phyloP scores from a whole-genome alignment of 2,797 vertebrate genomes.

The Tachyglossus aculeatus region DNA sequence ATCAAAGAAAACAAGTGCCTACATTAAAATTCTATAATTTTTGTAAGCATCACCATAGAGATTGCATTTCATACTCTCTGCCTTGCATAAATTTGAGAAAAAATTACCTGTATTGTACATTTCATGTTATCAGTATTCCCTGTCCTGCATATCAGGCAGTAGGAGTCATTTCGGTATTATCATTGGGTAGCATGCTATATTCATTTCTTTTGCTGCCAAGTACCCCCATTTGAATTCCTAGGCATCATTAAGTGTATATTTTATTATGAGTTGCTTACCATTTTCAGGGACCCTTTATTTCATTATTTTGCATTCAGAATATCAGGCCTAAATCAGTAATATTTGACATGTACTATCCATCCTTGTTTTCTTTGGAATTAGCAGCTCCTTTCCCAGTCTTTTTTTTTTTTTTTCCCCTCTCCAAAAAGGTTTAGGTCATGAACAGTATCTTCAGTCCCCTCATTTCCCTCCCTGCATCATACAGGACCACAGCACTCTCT shows the following conservation, averaged over 20 bases:
- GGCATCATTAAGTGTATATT: slow-evolving; percentile 22
- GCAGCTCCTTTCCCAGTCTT: neutral
- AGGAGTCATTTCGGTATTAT: neutral
- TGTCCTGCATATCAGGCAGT: neutral
- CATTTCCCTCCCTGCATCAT: too few relatives aligned
- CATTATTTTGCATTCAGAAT: slow-evolving; percentile 34
- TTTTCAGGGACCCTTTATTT: slow-evolving; percentile 23
- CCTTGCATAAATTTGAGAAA: slow-evolving; percentile 23
- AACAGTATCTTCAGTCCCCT: too few relatives aligned
- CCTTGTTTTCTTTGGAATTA: neutral
- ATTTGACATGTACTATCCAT: slow-evolving; percentile 3
- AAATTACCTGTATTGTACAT: slow-evolving; percentile 44
- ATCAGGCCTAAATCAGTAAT: slow-evolving; percentile 1
- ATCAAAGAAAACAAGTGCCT: neutral
- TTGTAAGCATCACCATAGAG: slow-evolving; percentile 18
- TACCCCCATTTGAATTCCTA: slow-evolving; percentile 24
- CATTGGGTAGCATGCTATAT: neutral
- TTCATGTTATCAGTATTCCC: slow-evolving; percentile 13
- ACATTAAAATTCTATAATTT: slow-evolving; percentile 24
- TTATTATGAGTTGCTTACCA: neutral
- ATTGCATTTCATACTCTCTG: slow-evolving; percentile 17
- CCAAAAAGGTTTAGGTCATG: neutral
- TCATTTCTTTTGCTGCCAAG: slow-evolving; percentile 8
- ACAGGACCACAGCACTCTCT: too few relatives aligned
- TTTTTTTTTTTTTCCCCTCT: neutral